Conservation (phyloP, 2,888 invertebrate genomes). For the Aphodius granarius region DNA sequence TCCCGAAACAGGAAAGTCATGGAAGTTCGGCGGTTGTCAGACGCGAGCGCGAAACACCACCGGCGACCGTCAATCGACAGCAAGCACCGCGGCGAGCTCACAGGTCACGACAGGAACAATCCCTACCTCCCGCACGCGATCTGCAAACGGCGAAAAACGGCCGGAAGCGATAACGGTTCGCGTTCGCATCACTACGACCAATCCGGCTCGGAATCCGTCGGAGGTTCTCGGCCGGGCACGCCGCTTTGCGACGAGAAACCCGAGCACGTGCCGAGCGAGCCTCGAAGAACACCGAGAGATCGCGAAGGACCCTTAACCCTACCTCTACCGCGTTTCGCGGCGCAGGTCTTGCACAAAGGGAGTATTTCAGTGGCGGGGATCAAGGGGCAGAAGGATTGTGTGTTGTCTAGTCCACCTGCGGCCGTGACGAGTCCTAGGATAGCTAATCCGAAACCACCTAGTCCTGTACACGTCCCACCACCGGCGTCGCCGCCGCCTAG, state of each 20-base stretch:
- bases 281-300: slow-evolving; percentile 62
- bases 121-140: slow-evolving; percentile 53
- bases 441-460: slow-evolving; percentile 53
- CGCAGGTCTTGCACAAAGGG: slow-evolving; percentile 56
- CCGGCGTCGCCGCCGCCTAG: slow-evolving; percentile 68
- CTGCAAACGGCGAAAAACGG: slow-evolving; percentile 60
- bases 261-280: slow-evolving; percentile 74
- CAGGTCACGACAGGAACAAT: slow-evolving; percentile 37
- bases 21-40: slow-evolving; percentile 60
- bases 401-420: slow-evolving; percentile 51
- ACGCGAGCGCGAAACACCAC: slow-evolving; percentile 50
- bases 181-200: slow-evolving; percentile 57
- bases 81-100: slow-evolving; percentile 45
- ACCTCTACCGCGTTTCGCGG: slow-evolving; percentile 87
- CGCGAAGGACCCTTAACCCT: slow-evolving; percentile 74
- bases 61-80: slow-evolving; percentile 59
- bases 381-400: slow-evolving; percentile 49
- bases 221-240: slow-evolving; percentile 82
- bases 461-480: slow-evolving; percentile 54
- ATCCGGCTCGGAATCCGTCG: slow-evolving; percentile 63
- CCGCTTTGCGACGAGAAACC: slow-evolving; percentile 82
- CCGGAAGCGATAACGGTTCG: slow-evolving; percentile 45
- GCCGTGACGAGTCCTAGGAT: slow-evolving; percentile 57
- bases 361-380: slow-evolving; percentile 52
- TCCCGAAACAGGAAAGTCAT: slow-evolving; percentile 46